A percentile compares a stretch with the other conserved stretches of the same genome.
Conservation (phyloP, 1,140 invertebrate genomes). For the Ganaspis sp. region DNA sequence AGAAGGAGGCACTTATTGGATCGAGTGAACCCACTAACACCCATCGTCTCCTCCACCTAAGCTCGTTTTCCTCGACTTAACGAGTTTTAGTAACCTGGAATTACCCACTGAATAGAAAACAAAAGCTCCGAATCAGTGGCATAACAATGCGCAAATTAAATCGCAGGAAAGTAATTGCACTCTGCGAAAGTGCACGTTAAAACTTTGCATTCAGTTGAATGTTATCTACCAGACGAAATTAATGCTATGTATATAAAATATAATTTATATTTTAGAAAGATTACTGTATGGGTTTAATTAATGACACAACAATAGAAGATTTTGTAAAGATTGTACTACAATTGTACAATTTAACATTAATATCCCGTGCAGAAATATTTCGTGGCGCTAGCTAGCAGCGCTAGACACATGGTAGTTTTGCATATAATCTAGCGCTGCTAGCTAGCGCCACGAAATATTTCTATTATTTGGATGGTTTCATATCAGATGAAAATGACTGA, state of each 20-base stretch:
- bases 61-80: conserved; percentile 36
- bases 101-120: conserved; percentile 33
- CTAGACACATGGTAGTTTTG: too few species aligned
- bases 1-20: conserved; percentile 33
- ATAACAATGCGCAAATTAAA: conserved; percentile 26
- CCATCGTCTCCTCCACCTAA: neutral
- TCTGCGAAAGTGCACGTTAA: neutral
- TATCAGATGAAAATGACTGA: too few species aligned
- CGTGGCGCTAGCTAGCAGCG: too few species aligned
- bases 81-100: conserved; percentile 41
- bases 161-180: conserved; percentile 10
- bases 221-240: neutral
- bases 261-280: neutral
- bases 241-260: neutral
- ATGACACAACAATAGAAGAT: too few species aligned
- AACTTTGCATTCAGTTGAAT: neutral
- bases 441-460: too few species aligned
- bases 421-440: too few species aligned
- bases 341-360: too few species aligned
- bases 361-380: too few species aligned
- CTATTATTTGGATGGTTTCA: too few species aligned
- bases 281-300: too few species aligned
- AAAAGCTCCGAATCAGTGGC: conserved; percentile 1
- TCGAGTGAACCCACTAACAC: conserved; percentile 40
- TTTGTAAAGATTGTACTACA: too few species aligned